phyloP scores from a whole-genome alignment of 2,113 vertebrate species.

The Pseudolaguvia tuberculata region DNA sequence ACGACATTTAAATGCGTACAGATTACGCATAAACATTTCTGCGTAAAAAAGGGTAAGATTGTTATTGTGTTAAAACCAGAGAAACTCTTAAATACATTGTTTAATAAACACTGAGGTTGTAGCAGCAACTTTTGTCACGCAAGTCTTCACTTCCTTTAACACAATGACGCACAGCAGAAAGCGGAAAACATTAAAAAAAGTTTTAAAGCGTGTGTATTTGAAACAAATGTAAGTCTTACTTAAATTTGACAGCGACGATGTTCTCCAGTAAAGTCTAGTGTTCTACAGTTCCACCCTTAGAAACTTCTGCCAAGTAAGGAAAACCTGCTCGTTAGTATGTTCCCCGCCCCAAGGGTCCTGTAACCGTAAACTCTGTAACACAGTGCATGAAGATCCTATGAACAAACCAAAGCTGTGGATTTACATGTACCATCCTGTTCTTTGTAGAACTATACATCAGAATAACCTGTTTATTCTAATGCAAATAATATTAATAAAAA shows the following conservation, averaged over 20 bases:
- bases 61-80: not conserved
- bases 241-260: not conserved
- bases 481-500: too few relatives aligned
- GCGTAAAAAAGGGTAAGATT: too few relatives aligned
- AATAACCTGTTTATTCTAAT: too few relatives aligned
- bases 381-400: not conserved
- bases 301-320: not conserved
- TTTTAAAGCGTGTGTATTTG: not conserved
- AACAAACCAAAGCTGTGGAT: not conserved
- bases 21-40: too few relatives aligned
- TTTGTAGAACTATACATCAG: too few relatives aligned
- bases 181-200: not conserved
- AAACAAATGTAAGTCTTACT: conserved; percentile 27
- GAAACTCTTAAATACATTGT: not conserved
- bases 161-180: not conserved
- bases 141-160: not conserved
- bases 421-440: too few relatives aligned
- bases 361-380: not conserved
- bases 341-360: conserved; percentile 40
- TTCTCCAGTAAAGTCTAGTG: not conserved
- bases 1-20: not conserved
- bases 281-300: too few relatives aligned
- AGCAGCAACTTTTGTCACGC: not conserved
- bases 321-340: not conserved
- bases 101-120: not conserved